Evolutionary conservation across 2,113 vertebrate species (phyloP).

Genomic region (Marcusenius ussheri): DNA sequence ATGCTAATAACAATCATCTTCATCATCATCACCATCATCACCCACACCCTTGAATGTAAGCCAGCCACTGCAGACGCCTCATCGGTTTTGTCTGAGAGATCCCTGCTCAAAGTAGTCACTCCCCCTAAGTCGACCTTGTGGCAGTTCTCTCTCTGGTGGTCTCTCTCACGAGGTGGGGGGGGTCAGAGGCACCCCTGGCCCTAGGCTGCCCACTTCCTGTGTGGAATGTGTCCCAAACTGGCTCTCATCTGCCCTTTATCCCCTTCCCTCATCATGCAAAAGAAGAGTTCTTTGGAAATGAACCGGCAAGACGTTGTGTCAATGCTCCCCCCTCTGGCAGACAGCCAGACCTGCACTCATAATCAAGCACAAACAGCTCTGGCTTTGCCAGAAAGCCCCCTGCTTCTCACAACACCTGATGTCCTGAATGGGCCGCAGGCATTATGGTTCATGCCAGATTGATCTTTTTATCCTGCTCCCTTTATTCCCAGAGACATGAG

Average conservation of each 20-base stretch:
- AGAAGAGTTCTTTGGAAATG: background rate
- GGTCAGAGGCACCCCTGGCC: background rate
- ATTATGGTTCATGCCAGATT: background rate
- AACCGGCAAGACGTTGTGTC: background rate
- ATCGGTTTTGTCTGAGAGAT: background rate
- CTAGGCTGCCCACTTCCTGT: background rate
- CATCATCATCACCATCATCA: background rate
- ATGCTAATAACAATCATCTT: background rate
- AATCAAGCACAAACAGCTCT: background rate
- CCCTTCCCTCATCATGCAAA: background rate
- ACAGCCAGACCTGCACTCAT: background rate
- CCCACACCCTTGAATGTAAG: background rate
- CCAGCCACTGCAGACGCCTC: background rate
- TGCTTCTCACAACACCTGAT: background rate
- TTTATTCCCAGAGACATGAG: background rate
- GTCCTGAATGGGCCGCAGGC: background rate
- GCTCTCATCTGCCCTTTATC: background rate
- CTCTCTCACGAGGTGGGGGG: background rate
- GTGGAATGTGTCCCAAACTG: background rate
- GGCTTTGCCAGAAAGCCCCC: background rate
- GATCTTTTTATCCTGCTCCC: background rate
- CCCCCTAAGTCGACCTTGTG: background rate
- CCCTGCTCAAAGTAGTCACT: background rate
- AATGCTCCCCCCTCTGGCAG: background rate
- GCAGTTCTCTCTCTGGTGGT: background rate